Conservation (phyloP, 2,113 vertebrate genomes). For the Hippopotamus amphibius region DNA sequence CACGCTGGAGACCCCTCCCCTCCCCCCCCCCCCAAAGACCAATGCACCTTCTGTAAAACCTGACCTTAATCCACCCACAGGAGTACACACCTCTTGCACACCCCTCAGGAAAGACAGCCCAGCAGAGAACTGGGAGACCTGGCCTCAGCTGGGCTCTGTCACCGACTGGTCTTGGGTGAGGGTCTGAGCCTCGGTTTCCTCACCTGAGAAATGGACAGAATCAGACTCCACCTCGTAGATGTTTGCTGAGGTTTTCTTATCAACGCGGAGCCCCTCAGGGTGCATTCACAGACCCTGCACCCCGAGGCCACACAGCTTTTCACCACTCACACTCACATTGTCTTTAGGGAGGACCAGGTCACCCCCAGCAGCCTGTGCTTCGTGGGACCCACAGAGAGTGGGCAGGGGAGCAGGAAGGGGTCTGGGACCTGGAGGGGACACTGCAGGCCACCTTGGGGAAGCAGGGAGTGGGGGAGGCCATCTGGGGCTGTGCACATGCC, state of each 20-base stretch:
- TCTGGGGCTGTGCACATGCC: neutral
- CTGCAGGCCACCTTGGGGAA: neutral
- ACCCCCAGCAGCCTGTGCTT: neutral
- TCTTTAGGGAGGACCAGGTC: neutral
- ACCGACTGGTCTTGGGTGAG: neutral
- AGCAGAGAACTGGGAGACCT: neutral
- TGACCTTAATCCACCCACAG: neutral
- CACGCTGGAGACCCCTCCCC: neutral
- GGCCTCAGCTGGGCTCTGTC: neutral
- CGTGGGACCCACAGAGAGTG: neutral
- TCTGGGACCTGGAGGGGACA: neutral
- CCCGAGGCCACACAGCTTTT: neutral
- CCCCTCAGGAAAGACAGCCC: neutral
- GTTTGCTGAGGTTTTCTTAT: neutral
- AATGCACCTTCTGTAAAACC: neutral
- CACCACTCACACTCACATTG: neutral
- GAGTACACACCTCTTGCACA: neutral
- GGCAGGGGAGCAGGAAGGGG: neutral
- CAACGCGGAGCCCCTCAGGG: neutral
- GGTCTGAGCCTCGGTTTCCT: neutral
- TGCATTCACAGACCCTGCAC: neutral
- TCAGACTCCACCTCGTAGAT: neutral
- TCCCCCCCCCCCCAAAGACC: neutral
- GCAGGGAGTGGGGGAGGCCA: neutral
- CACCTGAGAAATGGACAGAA: slow-evolving; percentile 24